These are phyloP conservation scores for Synanthedon formicaeformis DNA, from an alignment of 2,888 invertebrate species.

Conservation along the genomic window DNA sequence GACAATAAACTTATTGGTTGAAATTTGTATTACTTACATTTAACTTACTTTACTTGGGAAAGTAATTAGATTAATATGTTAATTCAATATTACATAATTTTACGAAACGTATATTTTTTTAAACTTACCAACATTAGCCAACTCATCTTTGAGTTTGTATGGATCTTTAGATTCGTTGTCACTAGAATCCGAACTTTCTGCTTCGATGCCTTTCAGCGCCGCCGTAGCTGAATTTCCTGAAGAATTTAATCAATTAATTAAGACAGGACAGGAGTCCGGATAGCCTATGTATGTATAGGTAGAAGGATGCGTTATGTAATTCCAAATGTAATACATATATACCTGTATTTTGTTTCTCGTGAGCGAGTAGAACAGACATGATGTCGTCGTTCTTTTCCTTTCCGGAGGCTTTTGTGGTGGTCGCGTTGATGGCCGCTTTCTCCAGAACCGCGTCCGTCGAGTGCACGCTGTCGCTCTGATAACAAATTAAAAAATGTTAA, in stretches of 20 bases:
- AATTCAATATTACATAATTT: no score
- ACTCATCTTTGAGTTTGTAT: constrained; percentile 74
- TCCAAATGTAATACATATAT: constrained; percentile 8
- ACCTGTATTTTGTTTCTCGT: constrained; percentile 81
- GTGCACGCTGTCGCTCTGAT: constrained; percentile 53
- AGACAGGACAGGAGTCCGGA: no score
- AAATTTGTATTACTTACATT: no score
- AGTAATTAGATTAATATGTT: no score
- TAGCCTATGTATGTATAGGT: no score
- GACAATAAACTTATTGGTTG: no score
- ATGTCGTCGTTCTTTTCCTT: constrained; percentile 86
- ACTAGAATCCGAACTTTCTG: constrained; percentile 80
- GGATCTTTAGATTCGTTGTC: constrained; percentile 77
- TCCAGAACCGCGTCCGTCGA: constrained; percentile 68
- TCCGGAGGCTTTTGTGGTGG: constrained; percentile 31
- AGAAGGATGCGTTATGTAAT: no score
- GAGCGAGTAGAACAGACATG: constrained; percentile 90
- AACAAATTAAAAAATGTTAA: constrained; percentile 4
- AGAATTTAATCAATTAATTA: constrained; percentile 8
- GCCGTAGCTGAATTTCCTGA: constrained; percentile 63
- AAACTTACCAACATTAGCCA: constrained; percentile 73
- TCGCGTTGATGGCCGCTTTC: constrained; percentile 65
- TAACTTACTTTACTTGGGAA: no score
- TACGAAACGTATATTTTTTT: no score
- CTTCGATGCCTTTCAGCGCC: constrained; percentile 72